Evolutionary conservation across 2,113 vertebrate genomes (phyloP), one percentile per base, ranked within the genome.

Genomic region (Cyrtonyx montezumae): DNA sequence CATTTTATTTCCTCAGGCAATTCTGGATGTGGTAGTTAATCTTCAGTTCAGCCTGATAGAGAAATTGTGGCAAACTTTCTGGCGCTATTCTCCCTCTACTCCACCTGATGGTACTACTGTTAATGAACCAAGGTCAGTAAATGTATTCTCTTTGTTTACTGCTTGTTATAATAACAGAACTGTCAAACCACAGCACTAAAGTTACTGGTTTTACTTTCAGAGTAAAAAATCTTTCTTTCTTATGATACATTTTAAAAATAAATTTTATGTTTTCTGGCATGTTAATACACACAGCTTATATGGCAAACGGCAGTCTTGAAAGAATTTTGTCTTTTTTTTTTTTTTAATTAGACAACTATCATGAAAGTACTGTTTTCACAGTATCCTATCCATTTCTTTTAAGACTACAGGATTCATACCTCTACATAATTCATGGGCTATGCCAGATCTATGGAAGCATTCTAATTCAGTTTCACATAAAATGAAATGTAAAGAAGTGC

Each of bases 1-100:
- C 48, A 14, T 40, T 96, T 74, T 92, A 51, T 95, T 92, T 95
- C 95, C 66, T 91, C 46, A 98, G 98, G 98, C 98, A 94, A 98
- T 98, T 96, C 91, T 98, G 97, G 98, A 98, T 84, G 98, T 98
- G 90, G 98, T 98, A 95, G 98, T 98, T 84, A 98, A 98, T 96
- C 98, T 98, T 96, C 98, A 98, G 2, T 98, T 98, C 96, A 98
- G 98, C 94, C 97, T 98, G 94, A 98, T 98, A 97, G 98, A 98
- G 97, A 98, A 98, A 96, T 87, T 98, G 79, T 98, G 98, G 98
- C 98, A 98, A 97, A 98, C 98, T 88, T 98, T 98, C 97, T 98
- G 98, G 98, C 98, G 98, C 89, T 98, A 98, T 96, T 98, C 98
- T 97, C 98, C 98, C 40, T 97, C 98, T 62, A 95, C 98, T 97